Conservation (phyloP, 2,888 invertebrate genomes). For the Hyles lineata region DNA sequence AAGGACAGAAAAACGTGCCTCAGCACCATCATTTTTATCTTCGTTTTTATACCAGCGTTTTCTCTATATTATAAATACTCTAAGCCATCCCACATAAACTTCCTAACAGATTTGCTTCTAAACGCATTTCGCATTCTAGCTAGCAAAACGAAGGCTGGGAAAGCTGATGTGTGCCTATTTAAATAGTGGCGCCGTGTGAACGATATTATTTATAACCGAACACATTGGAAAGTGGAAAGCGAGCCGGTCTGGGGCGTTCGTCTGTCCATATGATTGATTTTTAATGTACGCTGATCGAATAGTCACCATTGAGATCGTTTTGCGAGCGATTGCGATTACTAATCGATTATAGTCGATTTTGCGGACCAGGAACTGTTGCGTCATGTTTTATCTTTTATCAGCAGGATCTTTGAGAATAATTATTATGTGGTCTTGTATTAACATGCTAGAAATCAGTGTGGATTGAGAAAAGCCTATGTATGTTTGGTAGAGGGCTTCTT, state of each 20-base stretch:
- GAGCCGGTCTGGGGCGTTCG: slow-evolving; percentile 21
- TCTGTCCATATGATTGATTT: slow-evolving; percentile 6
- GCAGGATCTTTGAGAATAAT: too few relatives aligned
- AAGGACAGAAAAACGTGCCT: too few relatives aligned
- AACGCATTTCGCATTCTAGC: not conserved
- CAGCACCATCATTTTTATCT: too few relatives aligned
- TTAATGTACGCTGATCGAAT: not conserved
- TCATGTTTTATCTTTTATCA: too few relatives aligned
- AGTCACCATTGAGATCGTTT: not conserved
- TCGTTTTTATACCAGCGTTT: too few relatives aligned
- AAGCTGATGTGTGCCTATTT: slow-evolving; percentile 68
- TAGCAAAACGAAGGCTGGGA: slow-evolving; percentile 43
- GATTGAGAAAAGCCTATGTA: too few relatives aligned
- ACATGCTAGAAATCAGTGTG: too few relatives aligned
- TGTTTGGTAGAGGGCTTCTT: too few relatives aligned
- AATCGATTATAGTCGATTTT: not conserved
- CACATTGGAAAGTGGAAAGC: slow-evolving; percentile 64
- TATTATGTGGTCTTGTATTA: too few relatives aligned
- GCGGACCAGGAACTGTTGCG: too few relatives aligned
- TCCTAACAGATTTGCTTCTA: not conserved
- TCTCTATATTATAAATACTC: too few relatives aligned
- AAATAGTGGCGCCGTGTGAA: slow-evolving; percentile 62
- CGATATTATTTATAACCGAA: slow-evolving; percentile 69
- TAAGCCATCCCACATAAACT: too few relatives aligned
- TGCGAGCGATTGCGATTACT: not conserved